Conservation (phyloP, 2,797 vertebrate genomes). For the Cyprinodon diabolis region DNA sequence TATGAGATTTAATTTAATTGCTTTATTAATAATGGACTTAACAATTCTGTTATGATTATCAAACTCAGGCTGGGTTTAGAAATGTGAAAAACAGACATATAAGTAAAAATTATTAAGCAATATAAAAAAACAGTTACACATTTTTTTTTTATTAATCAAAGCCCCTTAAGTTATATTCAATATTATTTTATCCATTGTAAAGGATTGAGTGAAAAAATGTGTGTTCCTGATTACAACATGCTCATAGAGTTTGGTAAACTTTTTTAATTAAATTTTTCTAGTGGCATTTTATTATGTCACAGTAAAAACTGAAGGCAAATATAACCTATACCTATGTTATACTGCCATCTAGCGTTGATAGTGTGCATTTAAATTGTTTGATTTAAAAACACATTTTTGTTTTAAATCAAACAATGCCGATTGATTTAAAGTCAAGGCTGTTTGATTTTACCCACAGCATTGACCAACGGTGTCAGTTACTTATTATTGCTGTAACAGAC, state of each 20-base stretch:
- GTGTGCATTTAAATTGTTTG: constrained; percentile 28
- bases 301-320: constrained; percentile 5
- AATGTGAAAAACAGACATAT: background rate
- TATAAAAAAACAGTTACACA: background rate
- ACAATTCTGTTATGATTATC: too few species aligned
- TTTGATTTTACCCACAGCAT: too few species aligned
- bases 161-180: too few species aligned
- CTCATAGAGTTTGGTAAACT: background rate
- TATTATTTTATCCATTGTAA: background rate
- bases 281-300: background rate
- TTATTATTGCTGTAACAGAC: background rate
- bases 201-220: constrained; percentile 21
- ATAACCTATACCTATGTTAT: constrained; percentile 19
- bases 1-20: too few species aligned
- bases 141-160: background rate
- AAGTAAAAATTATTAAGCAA: too few species aligned
- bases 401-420: too few species aligned
- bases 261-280: background rate
- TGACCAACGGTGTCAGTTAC: too few species aligned
- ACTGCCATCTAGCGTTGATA: constrained; percentile 74
- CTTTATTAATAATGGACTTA: too few species aligned
- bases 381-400: background rate
- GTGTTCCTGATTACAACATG: background rate
- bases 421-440: too few species aligned
- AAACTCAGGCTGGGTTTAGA: background rate